phyloP scores from a whole-genome alignment of 2,113 vertebrate genomes.

The Carlito syrichta region DNA sequence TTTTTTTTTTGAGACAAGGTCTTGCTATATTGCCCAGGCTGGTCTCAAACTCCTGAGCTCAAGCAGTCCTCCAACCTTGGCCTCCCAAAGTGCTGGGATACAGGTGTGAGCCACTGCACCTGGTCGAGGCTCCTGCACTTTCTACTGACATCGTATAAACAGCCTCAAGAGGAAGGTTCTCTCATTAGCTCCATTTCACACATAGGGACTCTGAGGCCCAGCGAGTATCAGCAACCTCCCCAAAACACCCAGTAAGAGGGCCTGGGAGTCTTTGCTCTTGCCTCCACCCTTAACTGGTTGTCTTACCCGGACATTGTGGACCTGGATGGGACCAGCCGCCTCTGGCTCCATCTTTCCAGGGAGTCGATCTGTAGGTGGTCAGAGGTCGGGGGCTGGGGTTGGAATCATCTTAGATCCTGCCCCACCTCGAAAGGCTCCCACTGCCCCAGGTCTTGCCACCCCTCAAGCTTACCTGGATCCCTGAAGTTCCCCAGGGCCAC shows the following conservation, averaged over 20 bases:
- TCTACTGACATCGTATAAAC: background rate
- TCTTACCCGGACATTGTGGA: conserved; percentile 69
- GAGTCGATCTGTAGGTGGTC: conserved; percentile 38
- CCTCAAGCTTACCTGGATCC: conserved; percentile 11
- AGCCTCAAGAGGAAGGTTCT: background rate
- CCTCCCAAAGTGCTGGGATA: background rate
- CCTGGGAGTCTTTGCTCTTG: background rate
- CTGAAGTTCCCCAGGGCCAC: background rate
- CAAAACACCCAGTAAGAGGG: background rate
- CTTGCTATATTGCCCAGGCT: background rate
- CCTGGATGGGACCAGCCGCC: conserved; percentile 42
- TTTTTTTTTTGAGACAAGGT: background rate
- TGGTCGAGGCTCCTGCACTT: background rate
- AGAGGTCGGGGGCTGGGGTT: background rate
- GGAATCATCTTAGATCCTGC: background rate
- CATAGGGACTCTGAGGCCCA: background rate
- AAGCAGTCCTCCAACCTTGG: background rate
- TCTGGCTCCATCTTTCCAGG: conserved; percentile 46
- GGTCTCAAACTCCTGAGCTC: background rate
- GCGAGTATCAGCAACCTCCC: background rate
- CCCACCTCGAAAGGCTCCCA: background rate
- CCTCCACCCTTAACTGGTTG: background rate
- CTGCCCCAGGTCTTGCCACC: background rate
- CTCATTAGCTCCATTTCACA: background rate
- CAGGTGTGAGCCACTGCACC: background rate